These are phyloP conservation scores for Drosophila villosipedis DNA, from an alignment of 2,888 invertebrate genomes.

Conservation along the genomic window DNA sequence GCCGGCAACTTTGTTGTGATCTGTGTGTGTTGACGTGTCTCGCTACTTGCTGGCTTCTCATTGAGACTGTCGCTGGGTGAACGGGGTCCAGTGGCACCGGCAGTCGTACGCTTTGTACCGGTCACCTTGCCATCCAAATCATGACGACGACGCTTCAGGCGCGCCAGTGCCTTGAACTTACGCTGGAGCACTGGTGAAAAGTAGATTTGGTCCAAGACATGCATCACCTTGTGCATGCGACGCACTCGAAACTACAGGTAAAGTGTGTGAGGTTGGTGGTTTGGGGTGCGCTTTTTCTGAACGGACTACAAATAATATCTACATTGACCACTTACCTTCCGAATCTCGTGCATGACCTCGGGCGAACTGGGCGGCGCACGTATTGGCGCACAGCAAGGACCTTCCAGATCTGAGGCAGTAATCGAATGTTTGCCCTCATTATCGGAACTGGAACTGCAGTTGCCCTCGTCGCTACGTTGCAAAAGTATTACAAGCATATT, in stretches of 20 bases:
- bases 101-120: conserved; percentile 34
- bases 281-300: conserved; percentile 4
- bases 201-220: conserved; percentile 81
- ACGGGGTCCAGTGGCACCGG: conserved; percentile 25
- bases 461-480: conserved; percentile 90
- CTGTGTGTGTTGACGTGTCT: background rate
- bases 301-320: background rate
- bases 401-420: conserved; percentile 83
- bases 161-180: conserved; percentile 65
- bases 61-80: background rate
- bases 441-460: conserved; percentile 90
- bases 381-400: conserved; percentile 85
- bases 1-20: conserved; percentile 13
- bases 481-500: conserved; percentile 6
- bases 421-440: conserved; percentile 86
- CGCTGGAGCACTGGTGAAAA: conserved; percentile 79
- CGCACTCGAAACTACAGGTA: conserved; percentile 72
- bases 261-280: background rate
- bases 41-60: background rate
- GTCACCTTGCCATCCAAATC: conserved; percentile 42
- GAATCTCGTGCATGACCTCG: conserved; percentile 85
- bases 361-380: conserved; percentile 91
- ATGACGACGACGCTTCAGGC: conserved; percentile 58
- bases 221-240: conserved; percentile 82
- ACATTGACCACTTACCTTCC: conserved; percentile 72